Percentiles rank a stretch among this genome's conserved stretches.
Conservation (phyloP, 2,113 vertebrate species). For the Myotis davidii region DNA sequence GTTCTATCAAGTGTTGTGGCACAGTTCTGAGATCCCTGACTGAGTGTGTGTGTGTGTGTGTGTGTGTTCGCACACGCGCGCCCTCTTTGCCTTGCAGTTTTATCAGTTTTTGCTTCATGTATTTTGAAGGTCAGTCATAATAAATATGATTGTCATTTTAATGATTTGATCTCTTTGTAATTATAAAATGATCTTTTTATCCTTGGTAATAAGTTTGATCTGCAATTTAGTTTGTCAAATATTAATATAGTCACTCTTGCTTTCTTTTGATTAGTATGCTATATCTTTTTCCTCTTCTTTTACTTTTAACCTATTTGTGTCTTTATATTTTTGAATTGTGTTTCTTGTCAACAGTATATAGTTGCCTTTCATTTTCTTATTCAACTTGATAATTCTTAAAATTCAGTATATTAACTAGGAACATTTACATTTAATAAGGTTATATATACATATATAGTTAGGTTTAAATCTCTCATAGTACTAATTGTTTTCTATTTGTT, state of each 20-base stretch:
- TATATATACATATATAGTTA: not conserved
- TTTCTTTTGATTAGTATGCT: not conserved
- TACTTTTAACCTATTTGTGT: not conserved
- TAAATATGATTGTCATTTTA: not conserved
- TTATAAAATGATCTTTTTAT: not conserved
- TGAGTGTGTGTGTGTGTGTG: not conserved
- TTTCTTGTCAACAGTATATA: not conserved
- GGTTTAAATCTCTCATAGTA: not conserved
- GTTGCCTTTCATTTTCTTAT: not conserved
- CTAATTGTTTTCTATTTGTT: not conserved
- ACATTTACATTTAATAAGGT: not conserved
- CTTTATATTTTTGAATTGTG: not conserved
- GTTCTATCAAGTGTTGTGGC: not conserved
- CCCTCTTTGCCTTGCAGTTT: too few species aligned
- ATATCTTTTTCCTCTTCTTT: not conserved
- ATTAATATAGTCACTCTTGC: not conserved
- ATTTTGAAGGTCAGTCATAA: not conserved
- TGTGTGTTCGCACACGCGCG: not conserved
- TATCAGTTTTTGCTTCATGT: not conserved
- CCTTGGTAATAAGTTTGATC: not conserved
- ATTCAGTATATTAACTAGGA: not conserved
- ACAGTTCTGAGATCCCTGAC: not conserved
- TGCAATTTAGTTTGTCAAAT: not conserved
- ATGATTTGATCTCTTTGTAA: not conserved
- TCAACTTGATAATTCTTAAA: not conserved